Base-by-base conservation (phyloP, 2,888 invertebrate species). In the Eilema sororculum region DNA sequence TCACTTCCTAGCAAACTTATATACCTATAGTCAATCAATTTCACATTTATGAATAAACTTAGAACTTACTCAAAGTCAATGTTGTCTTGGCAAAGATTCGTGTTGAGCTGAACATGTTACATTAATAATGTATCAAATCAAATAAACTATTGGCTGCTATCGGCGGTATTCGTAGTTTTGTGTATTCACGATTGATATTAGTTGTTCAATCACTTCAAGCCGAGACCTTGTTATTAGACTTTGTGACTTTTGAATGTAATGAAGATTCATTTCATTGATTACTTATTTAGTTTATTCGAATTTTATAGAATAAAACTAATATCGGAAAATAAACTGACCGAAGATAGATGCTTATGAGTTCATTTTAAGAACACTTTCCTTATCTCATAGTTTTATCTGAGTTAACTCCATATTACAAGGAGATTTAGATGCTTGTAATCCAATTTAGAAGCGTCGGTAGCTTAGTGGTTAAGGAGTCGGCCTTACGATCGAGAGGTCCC, bases 61-160 rank as follows among this genome's bases (percentile, higher is more conserved):
- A 58, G 64, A 73, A 80, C 68, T 82, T 78, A 63, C 74, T 75
- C 72, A 68, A 67, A 61, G 72, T 72, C 41, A 74, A 75, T 82
- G 66, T 80, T 80, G 73, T 74, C 74, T 71, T 73, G 68, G 59
- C 57, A 60, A 60, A 66, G 69, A 63, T 67, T 68, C 30, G 68
- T 59, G 24, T 65, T 33, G 59, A 56, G 30, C 25, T 22, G 69
- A 75, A 72, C 41, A 80, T 71, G 73, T 73, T 41, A 69, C 63
- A 80, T 82, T 80, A 82, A 82, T 80, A 78, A 80, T 78, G 76
- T 82, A 82, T 76, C 78, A 80, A 72, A 80, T 72, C 81, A 80
- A 82, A 80, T 82, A 80, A 68, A 76, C 78, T 78, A 80, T 72
- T 37, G 76, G 69, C 57, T 75, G 75, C 68, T 80, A 66, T 73